Evolutionary conservation across 2,113 vertebrate genomes (phyloP), one percentile per base, ranked within the genome.

Genomic region (Neolamprologus cancellatus): DNA sequence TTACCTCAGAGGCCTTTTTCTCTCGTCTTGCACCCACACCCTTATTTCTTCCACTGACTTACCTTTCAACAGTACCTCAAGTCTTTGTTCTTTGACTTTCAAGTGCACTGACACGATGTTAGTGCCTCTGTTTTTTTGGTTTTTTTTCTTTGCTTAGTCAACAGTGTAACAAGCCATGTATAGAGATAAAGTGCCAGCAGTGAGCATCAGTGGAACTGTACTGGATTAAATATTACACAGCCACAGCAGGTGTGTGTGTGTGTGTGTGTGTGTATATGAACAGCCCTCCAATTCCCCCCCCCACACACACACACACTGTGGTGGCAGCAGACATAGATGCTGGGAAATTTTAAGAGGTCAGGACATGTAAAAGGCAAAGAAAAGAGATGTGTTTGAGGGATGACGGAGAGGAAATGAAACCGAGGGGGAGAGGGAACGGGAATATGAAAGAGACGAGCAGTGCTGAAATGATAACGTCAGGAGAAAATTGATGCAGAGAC

Each of bases 261-360:
- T 54, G 12, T 55, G 6, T 54, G 6, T 14, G 7, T 55, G 6
- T 54, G 6, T 14, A 7, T 55, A 7, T 46, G 41, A 46, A 15
- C 6, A 44, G 13, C 41, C 41, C 41, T 44, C 13, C 41, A 14
- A 44, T 44, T 41, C 41, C 41, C 0, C 5, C 14, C 41, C 12
- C 41, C 41, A 32, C 30, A 32, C 54, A 1, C 15, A 18, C 55
- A 59, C 25, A 61, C 30, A 57, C 82, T 52, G 39, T 53, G n/a
- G 85, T 84, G 82, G 87, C 84, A 87, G 82, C 87, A 91, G 82
- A 28, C 69, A 86, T 20, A 78, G 91, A 92, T 87, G 81, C 85
- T 79, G 79, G 82, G 69, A 83, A 83, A 92, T 90, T 89, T 87
- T 87, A 92, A 93, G 88, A 88, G 93, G 93, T 95, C 89, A 94